A percentile compares a stretch with the other conserved stretches of the same genome.
phyloP scores from a whole-genome alignment of 2,113 vertebrate genomes.

The Chitala chitala region DNA sequence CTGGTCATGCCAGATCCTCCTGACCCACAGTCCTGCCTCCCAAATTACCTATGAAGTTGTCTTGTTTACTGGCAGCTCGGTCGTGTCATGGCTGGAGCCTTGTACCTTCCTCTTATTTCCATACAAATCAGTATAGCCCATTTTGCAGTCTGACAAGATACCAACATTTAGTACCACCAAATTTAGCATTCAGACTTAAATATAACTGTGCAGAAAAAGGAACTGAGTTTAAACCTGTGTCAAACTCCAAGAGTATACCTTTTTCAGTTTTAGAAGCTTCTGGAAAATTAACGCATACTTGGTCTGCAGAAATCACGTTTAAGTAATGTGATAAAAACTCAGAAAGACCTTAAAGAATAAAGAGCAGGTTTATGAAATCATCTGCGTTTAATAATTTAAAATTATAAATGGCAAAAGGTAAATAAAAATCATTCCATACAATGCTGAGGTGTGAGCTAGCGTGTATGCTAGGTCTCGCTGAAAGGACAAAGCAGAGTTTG shows the following conservation, averaged over 20 bases:
- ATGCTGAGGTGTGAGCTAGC: neutral
- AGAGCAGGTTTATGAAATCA: neutral
- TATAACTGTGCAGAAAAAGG: no score
- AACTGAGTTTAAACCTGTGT: neutral
- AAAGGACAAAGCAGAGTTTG: neutral
- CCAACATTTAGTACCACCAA: no score
- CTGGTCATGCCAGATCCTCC: slow-evolving; percentile 23
- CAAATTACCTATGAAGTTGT: slow-evolving; percentile 20
- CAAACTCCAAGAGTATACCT: neutral
- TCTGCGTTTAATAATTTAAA: neutral
- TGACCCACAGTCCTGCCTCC: slow-evolving; percentile 6
- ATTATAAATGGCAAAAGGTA: neutral
- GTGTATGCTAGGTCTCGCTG: neutral
- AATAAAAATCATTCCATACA: neutral
- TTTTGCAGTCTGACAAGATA: no score
- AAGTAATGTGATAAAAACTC: slow-evolving; percentile 6
- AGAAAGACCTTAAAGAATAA: neutral
- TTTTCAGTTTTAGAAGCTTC: neutral
- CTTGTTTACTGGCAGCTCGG: slow-evolving; percentile 17
- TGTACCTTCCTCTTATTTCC: neutral
- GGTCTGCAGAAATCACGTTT: neutral
- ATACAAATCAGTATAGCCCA: no score
- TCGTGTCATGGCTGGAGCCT: slow-evolving; percentile 22
- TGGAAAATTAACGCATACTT: neutral
- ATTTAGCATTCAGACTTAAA: no score